These are phyloP conservation scores for Hipposideros larvatus DNA, from an alignment of 2,797 vertebrate genomes.

Conservation along the genomic window DNA sequence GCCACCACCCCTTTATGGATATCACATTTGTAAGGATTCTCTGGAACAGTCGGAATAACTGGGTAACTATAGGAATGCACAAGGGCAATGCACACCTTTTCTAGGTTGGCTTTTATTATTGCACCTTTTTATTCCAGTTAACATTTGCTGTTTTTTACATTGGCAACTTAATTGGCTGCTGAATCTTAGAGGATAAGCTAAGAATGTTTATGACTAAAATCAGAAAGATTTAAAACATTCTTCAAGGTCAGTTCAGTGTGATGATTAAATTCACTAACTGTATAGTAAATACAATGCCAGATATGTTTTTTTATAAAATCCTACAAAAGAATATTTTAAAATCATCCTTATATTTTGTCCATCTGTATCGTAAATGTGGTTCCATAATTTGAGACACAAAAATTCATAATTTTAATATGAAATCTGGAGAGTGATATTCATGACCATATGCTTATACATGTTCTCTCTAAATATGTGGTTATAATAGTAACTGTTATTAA, in stretches of 20 bases:
- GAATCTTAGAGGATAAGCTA: constrained; percentile 56
- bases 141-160: constrained; percentile 27
- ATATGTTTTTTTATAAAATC: background rate
- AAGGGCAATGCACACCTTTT: background rate
- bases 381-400: constrained; percentile 55
- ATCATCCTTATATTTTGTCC: constrained; percentile 59
- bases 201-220: constrained; percentile 58
- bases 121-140: background rate
- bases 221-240: constrained; percentile 44
- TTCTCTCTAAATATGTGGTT: constrained; percentile 38
- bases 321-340: constrained; percentile 48
- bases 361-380: constrained; percentile 65
- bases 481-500: constrained; percentile 64
- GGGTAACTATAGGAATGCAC: background rate
- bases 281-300: constrained; percentile 61
- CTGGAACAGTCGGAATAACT: background rate
- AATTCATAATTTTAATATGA: constrained; percentile 66
- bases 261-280: constrained; percentile 19
- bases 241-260: constrained; percentile 16
- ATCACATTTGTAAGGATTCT: background rate
- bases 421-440: constrained; percentile 65
- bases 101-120: background rate
- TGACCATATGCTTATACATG: constrained; percentile 43
- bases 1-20: background rate
- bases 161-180: constrained; percentile 33